A percentile compares a stretch with the other conserved stretches of the same genome.
Evolutionary conservation across 2,888 invertebrate genomes (phyloP).

Genomic region (Pristionchus mayeri): DNA sequence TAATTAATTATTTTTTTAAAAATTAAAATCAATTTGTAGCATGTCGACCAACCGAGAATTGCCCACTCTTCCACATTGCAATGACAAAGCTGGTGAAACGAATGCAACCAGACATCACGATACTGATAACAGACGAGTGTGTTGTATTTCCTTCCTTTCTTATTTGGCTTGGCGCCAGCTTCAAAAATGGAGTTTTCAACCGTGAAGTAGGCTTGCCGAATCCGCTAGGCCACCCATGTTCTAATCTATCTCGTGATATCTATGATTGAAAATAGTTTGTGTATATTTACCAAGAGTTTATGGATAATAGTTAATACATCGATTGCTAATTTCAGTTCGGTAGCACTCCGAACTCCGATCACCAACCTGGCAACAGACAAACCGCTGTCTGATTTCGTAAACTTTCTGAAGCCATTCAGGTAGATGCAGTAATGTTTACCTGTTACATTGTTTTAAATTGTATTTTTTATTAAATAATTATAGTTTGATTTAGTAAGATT

Average conservation of each 20-base stretch:
- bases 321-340: not conserved
- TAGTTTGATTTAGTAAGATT: too few relatives aligned
- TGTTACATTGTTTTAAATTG: too few relatives aligned
- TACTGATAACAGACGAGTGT: not conserved
- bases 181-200: too few relatives aligned
- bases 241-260: not conserved
- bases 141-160: not conserved
- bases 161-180: too few relatives aligned
- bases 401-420: not conserved
- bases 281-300: too few relatives aligned
- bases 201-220: too few relatives aligned
- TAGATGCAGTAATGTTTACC: too few relatives aligned
- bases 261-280: not conserved
- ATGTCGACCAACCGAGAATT: not conserved
- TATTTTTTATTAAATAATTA: too few relatives aligned
- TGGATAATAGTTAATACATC: too few relatives aligned
- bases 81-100: not conserved
- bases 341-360: not conserved
- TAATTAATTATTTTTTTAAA: too few relatives aligned
- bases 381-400: not conserved
- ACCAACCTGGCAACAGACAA: not conserved
- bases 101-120: not conserved
- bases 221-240: too few relatives aligned
- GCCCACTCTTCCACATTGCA: not conserved
- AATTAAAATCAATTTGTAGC: not conserved